These are phyloP conservation scores for Heteromurus nitidus DNA, from an alignment of 2,888 invertebrate genomes.

Conservation along the genomic window DNA sequence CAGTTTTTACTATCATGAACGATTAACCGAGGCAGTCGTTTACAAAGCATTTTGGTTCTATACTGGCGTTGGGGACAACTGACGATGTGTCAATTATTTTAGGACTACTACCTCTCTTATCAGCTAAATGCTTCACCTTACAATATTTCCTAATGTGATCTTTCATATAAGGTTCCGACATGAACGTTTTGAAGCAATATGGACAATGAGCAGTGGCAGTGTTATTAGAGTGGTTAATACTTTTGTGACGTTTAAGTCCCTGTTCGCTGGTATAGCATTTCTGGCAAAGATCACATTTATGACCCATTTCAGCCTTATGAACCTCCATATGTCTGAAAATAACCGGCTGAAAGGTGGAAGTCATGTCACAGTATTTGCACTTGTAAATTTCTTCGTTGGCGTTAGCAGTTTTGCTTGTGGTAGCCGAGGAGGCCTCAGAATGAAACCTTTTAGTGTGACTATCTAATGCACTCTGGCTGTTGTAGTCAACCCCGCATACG, in stretches of 20 bases:
- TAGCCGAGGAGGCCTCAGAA: no score
- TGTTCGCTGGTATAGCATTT: slow-evolving; percentile 3
- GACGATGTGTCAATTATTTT: no score
- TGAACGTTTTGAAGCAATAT: background rate
- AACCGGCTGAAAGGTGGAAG: background rate
- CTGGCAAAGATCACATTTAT: background rate
- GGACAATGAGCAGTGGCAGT: background rate
- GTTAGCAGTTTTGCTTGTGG: no score
- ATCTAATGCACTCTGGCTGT: no score
- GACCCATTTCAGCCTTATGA: slow-evolving; percentile 10
- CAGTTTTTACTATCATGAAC: no score
- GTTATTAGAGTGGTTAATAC: background rate
- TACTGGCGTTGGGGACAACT: no score
- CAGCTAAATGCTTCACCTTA: slow-evolving; percentile 7
- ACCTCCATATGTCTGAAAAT: background rate
- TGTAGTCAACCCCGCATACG: no score
- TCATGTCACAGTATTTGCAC: slow-evolving; percentile 18
- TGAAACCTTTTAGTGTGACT: no score
- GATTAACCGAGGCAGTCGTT: no score
- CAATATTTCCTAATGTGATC: slow-evolving; percentile 3
- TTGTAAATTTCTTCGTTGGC: background rate
- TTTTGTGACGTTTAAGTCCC: slow-evolving; percentile 5
- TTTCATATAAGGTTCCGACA: slow-evolving; percentile 6
- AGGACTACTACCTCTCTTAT: no score
- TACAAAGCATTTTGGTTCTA: no score